A percentile compares a stretch with the other conserved stretches of the same genome.
Evolutionary conservation across 2,888 invertebrate species (phyloP).

Genomic region (Ormyrus rosae): DNA sequence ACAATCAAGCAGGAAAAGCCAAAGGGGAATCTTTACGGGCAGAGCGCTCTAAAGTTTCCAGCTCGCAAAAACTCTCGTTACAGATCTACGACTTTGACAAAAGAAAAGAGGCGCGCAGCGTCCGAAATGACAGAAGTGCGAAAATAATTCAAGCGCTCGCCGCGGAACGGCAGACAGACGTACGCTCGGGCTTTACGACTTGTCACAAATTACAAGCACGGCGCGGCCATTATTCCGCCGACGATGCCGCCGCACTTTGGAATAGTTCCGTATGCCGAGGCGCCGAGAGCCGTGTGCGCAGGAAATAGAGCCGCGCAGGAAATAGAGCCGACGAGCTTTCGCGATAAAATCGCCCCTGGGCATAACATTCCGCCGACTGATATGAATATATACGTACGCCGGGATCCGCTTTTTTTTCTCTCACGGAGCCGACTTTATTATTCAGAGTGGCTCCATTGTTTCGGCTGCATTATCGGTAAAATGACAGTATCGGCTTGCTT

Average conservation of each 20-base stretch:
- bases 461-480: slow-evolving; percentile 15
- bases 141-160: slow-evolving; percentile 54
- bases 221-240: slow-evolving; percentile 23
- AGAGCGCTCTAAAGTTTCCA: too few species aligned
- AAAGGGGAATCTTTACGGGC: too few species aligned
- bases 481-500: slow-evolving; percentile 24
- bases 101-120: neutral
- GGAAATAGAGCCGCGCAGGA: too few species aligned
- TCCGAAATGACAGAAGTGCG: slow-evolving; percentile 27
- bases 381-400: too few species aligned
- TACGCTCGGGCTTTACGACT: slow-evolving; percentile 36
- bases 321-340: neutral
- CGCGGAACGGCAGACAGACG: slow-evolving; percentile 17
- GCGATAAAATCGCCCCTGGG: neutral
- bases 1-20: too few species aligned
- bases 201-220: slow-evolving; percentile 43
- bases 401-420: too few species aligned
- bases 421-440: neutral
- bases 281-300: slow-evolving; percentile 5
- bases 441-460: slow-evolving; percentile 16
- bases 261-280: neutral
- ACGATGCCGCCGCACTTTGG: neutral
- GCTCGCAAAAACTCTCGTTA: too few species aligned
- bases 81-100: neutral
- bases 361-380: neutral